phyloP scores from a whole-genome alignment of 2,113 vertebrate genomes.

The Neogale vison region DNA sequence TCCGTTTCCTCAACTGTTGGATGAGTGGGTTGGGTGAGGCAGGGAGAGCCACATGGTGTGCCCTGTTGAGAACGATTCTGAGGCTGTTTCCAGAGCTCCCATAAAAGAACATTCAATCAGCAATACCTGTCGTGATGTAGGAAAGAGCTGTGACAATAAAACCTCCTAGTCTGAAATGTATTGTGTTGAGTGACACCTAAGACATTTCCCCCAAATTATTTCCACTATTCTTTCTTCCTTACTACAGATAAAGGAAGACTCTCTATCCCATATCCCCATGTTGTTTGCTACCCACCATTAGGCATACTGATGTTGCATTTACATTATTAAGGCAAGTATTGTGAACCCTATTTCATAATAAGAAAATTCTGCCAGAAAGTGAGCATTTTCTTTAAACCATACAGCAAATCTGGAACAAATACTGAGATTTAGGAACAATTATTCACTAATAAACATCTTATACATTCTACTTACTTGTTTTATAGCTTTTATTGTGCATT shows the following conservation, averaged over 20 bases:
- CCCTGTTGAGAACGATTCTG: neutral
- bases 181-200: neutral
- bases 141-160: neutral
- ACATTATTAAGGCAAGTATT: neutral
- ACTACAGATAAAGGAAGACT: neutral
- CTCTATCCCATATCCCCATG: neutral
- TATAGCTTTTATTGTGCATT: neutral
- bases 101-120: neutral
- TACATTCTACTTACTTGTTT: neutral
- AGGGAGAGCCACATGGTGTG: neutral
- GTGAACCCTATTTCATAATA: neutral
- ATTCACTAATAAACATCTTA: neutral
- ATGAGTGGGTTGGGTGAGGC: neutral
- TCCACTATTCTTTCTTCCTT: neutral
- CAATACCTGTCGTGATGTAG: neutral
- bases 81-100: neutral
- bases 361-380: neutral
- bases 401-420: neutral
- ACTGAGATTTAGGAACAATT: neutral
- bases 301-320: neutral
- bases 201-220: neutral
- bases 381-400: neutral
- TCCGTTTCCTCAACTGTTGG: neutral
- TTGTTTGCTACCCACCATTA: neutral
- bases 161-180: neutral